Percentiles rank a stretch among this genome's conserved stretches.
These are phyloP conservation scores for Trachelus tabidus DNA, from an alignment of 2,888 invertebrate species.

Conservation along the genomic window DNA sequence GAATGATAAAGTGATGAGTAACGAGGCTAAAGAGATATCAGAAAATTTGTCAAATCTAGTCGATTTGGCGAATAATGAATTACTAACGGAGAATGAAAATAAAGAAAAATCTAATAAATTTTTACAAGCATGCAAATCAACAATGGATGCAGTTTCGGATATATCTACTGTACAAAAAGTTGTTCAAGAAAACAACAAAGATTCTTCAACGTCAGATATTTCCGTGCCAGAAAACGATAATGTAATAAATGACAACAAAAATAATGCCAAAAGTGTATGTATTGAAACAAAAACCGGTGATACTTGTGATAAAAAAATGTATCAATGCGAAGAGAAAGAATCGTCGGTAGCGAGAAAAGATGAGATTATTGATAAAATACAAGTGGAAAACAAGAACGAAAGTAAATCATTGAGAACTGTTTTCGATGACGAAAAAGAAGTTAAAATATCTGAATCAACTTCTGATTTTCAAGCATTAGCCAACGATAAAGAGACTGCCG, in stretches of 20 bases:
- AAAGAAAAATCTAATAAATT: background rate
- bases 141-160: background rate
- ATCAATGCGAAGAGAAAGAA: background rate
- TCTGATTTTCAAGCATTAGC: background rate
- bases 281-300: background rate
- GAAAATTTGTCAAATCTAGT: background rate
- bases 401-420: background rate
- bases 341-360: background rate
- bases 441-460: background rate
- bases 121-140: background rate
- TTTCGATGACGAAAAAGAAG: background rate
- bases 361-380: background rate
- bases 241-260: background rate
- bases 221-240: background rate
- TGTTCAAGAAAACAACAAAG: background rate
- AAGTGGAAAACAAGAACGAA: background rate
- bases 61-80: background rate
- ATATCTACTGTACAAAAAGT: background rate
- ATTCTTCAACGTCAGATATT: background rate
- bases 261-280: background rate
- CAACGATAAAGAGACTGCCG: background rate
- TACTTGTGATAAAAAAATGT: background rate
- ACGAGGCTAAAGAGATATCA: slow-evolving; percentile 1
- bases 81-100: background rate
- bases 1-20: background rate